Base-by-base conservation (phyloP, 1,140 invertebrate species). In the Ladona fulva region DNA sequence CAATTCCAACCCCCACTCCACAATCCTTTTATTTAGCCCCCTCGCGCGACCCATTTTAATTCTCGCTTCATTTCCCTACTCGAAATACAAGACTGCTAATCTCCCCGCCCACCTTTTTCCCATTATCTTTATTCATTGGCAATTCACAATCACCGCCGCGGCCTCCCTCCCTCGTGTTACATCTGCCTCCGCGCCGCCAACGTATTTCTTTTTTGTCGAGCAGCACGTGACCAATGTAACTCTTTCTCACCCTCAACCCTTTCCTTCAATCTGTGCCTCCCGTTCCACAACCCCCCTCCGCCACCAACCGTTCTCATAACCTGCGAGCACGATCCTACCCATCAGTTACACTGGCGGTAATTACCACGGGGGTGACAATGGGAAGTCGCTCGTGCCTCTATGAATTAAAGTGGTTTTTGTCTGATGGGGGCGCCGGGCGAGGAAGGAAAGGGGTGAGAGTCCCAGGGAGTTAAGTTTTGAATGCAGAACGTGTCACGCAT, bases 91-190 rank as follows among this genome's bases (percentile, higher is more conserved):
- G 52, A 1, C 3, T 5, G 52, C 52, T 66, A 66, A 66, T 66
- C 52, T 66, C 52, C 19, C 44, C 10, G 19, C 44, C 44, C n/a
- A n/a, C 44, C 44, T 52, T 52, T 52, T 19, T 19, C 19, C 52
- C n/a, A 66, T 66, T 66, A 66, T 66, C 52, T 66, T 66, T 66
- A 66, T 66, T 66, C 52, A 66, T 66, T 66, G 52, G 52, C 14
- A 66, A 12, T 66, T 66, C 52, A 66, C 52, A 66, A 66, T 66
- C 52, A 22, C 52, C 52, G 52, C 52, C 44, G 10, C 44, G 44
- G 44, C 44, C 44, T 10, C 44, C 44, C 19, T 19, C 19, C n/a
- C 52, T 66, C 16, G 52, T 66, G 52, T 22, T 66, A 16, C 52
- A 66, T 66, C 52, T 66, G 52, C 52, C 52, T 3, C 44, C 44